Evolutionary conservation across 2,888 invertebrate genomes (phyloP).

Genomic region (Salticus scenicus): DNA sequence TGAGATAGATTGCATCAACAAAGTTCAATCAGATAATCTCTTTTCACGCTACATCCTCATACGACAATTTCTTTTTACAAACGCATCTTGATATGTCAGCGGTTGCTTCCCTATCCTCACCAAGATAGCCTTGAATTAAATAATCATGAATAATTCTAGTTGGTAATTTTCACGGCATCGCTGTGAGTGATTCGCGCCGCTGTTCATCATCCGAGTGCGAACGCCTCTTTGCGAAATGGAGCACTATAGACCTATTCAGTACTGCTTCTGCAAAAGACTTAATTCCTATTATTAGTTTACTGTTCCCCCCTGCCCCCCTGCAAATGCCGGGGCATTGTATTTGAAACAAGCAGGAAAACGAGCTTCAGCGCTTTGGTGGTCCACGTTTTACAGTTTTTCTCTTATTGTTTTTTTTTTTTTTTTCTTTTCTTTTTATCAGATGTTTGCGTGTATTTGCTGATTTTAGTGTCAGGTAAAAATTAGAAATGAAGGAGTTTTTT

Average conservation of each 20-base stretch:
- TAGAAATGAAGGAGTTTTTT: too few relatives aligned
- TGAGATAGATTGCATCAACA: too few relatives aligned
- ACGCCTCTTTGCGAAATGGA: background rate
- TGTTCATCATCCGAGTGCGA: background rate
- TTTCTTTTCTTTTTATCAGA: background rate
- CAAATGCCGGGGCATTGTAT: background rate
- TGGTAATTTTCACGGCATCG: slow-evolving; percentile 12
- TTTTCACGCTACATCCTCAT: too few relatives aligned
- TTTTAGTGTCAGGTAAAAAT: background rate
- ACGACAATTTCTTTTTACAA: too few relatives aligned
- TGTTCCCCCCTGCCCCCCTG: background rate
- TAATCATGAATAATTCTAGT: slow-evolving; percentile 19
- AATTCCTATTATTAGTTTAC: slow-evolving; percentile 8
- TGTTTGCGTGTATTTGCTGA: background rate
- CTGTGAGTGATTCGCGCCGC: background rate
- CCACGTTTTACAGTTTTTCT: background rate
- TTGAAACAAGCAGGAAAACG: background rate
- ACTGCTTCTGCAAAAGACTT: slow-evolving; percentile 6
- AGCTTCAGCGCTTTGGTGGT: background rate
- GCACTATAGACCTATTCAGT: background rate
- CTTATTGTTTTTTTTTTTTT: too few relatives aligned
- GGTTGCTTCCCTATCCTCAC: background rate
- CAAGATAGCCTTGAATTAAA: slow-evolving; percentile 9
- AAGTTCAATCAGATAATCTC: too few relatives aligned
- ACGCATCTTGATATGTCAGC: background rate